These are phyloP conservation scores for Rhabdomys pumilio DNA, from an alignment of 2,797 vertebrate species.

Conservation along the genomic window DNA sequence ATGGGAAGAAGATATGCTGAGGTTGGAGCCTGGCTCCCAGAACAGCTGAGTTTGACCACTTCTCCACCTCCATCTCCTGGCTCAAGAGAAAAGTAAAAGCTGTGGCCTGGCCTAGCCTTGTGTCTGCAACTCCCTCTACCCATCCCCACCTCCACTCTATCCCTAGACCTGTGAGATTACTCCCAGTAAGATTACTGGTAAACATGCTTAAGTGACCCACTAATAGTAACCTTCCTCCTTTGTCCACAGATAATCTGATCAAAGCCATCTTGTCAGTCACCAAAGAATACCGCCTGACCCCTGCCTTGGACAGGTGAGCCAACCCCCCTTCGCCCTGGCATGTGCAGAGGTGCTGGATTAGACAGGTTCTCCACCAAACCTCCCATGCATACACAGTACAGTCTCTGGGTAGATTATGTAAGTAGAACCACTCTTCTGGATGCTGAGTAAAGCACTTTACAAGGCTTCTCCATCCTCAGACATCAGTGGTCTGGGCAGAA, in stretches of 20 bases:
- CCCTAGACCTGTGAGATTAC: neutral
- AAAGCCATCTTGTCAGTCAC: conserved; percentile 93
- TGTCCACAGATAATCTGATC: conserved; percentile 91
- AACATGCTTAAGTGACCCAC: neutral
- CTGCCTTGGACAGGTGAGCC: conserved; percentile 91
- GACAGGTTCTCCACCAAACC: neutral
- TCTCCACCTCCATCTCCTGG: neutral
- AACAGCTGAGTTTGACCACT: neutral
- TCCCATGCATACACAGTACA: neutral
- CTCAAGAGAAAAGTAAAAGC: neutral
- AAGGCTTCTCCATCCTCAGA: conserved; percentile 11
- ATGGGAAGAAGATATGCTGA: neutral
- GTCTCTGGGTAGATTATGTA: neutral
- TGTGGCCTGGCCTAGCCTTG: neutral
- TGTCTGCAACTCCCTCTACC: neutral
- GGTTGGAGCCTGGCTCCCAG: neutral
- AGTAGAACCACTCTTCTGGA: neutral
- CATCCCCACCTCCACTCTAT: neutral
- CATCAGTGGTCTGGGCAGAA: neutral
- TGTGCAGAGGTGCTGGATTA: neutral
- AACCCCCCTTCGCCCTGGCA: neutral
- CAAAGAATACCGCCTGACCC: conserved; percentile 92
- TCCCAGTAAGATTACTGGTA: neutral
- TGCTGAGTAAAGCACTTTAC: neutral
- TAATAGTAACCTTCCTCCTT: conserved; percentile 76